Evolutionary conservation across 2,888 invertebrate species (phyloP).

Genomic region (Andrena bicolor): DNA sequence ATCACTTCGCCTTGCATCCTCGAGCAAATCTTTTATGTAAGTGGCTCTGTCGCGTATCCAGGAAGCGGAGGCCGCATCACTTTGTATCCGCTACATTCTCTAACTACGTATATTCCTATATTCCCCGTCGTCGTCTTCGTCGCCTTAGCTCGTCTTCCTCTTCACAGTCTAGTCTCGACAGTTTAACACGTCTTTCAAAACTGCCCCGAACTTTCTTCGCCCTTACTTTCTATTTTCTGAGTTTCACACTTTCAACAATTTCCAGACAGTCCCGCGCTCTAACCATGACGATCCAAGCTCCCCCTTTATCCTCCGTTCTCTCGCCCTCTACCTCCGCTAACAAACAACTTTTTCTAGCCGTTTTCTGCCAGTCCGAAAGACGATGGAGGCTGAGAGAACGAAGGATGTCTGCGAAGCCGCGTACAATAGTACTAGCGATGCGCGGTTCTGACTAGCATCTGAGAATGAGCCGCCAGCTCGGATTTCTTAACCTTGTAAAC

Average conservation of each 20-base stretch:
- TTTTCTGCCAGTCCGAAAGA: not conserved
- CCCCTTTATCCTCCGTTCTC: constrained; percentile 2
- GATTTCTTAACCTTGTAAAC: not conserved
- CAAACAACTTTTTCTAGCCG: not conserved
- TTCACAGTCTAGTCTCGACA: too few relatives aligned
- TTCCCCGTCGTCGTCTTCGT: constrained; percentile 37
- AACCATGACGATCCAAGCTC: not conserved
- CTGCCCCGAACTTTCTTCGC: not conserved
- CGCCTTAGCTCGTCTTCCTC: too few relatives aligned
- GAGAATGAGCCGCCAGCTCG: constrained; percentile 1
- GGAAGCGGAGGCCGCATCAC: constrained; percentile 27
- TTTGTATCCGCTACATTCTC: constrained; percentile 46
- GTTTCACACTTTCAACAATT: not conserved
- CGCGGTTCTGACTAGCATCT: constrained; percentile 1
- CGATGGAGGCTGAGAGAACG: constrained; percentile 1
- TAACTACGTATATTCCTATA: constrained; percentile 40
- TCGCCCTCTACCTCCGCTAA: not conserved
- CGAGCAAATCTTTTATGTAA: not conserved
- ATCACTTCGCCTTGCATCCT: too few relatives aligned
- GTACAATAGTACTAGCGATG: not conserved
- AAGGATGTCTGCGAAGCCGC: not conserved
- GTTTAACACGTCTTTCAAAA: constrained; percentile 9
- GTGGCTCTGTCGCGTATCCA: constrained; percentile 33
- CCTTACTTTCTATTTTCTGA: not conserved
- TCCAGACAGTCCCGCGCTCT: not conserved